A percentile compares a stretch with the other conserved stretches of the same genome.
These are phyloP conservation scores for Eospalax fontanierii DNA, from an alignment of 2,797 vertebrate species.

Conservation along the genomic window DNA sequence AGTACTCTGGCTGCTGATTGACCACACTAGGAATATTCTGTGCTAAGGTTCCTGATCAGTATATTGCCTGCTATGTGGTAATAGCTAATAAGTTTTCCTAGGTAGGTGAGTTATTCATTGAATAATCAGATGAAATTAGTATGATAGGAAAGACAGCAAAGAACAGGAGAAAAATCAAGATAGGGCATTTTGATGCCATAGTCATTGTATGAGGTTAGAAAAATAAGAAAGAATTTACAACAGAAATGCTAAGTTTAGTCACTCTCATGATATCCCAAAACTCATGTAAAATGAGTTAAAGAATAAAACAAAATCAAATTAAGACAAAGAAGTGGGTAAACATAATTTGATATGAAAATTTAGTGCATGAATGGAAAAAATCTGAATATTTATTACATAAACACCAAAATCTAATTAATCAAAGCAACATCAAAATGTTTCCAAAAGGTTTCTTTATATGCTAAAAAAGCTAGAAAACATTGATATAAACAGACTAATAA, in stretches of 20 bases:
- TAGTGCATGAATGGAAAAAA: neutral
- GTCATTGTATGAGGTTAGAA: neutral
- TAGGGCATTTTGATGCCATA: neutral
- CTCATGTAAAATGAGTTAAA: neutral
- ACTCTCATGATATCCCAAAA: neutral
- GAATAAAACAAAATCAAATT: slow-evolving; percentile 2
- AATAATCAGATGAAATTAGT: slow-evolving; percentile 17
- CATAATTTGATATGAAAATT: neutral
- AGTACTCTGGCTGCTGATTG: neutral
- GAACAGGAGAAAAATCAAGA: neutral
- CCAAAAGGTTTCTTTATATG: neutral
- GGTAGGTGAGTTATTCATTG: slow-evolving; percentile 6
- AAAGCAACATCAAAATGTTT: neutral
- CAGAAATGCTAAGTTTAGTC: neutral
- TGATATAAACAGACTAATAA: neutral
- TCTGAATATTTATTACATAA: neutral
- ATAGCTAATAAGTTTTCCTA: neutral
- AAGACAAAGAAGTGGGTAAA: neutral
- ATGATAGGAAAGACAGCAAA: neutral
- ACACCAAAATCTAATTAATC: neutral
- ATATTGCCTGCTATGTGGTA: neutral
- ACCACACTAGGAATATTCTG: neutral
- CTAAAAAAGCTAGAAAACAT: neutral
- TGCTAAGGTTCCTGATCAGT: neutral
- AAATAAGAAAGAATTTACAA: neutral